These are phyloP conservation scores for Chesias legatella DNA, from an alignment of 2,888 invertebrate genomes.

Conservation along the genomic window DNA sequence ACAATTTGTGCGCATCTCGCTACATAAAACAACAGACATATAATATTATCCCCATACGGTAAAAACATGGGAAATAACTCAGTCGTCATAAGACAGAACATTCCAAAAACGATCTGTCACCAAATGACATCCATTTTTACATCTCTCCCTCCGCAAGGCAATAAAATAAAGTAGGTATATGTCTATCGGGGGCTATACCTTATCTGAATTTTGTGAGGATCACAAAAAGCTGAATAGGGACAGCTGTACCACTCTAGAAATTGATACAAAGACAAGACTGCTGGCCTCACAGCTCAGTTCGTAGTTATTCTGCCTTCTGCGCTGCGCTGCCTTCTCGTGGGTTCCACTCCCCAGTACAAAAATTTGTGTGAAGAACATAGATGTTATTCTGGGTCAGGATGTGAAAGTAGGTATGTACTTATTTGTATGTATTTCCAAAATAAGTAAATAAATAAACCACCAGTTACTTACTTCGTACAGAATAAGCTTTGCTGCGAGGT, in stretches of 20 bases:
- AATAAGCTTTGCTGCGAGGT: too few species aligned
- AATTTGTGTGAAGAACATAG: too few species aligned
- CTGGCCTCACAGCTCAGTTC: too few species aligned
- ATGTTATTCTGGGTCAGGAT: too few species aligned
- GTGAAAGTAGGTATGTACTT: too few species aligned
- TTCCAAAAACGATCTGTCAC: slow-evolving; percentile 17
- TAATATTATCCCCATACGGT: slow-evolving; percentile 9
- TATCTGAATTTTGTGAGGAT: slow-evolving; percentile 29
- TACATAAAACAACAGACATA: slow-evolving; percentile 10
- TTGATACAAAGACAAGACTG: too few species aligned
- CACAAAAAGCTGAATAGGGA: background rate
- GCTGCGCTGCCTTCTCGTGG: too few species aligned
- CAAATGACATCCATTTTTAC: slow-evolving; percentile 20
- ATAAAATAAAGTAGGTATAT: slow-evolving; percentile 29
- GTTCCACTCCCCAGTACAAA: too few species aligned
- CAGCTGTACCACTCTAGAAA: slow-evolving; percentile 2
- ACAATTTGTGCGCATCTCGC: slow-evolving; percentile 2
- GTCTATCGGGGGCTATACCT: slow-evolving; percentile 21
- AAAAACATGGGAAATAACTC: slow-evolving; percentile 6
- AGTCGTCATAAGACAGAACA: slow-evolving; percentile 14
- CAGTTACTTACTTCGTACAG: too few species aligned
- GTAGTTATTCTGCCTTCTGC: too few species aligned
- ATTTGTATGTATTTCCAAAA: too few species aligned
- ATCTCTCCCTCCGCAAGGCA: slow-evolving; percentile 17
- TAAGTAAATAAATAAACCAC: too few species aligned